Evolutionary conservation across 2,888 invertebrate genomes (phyloP).

Genomic region (Acanthosoma haemorrhoidale): DNA sequence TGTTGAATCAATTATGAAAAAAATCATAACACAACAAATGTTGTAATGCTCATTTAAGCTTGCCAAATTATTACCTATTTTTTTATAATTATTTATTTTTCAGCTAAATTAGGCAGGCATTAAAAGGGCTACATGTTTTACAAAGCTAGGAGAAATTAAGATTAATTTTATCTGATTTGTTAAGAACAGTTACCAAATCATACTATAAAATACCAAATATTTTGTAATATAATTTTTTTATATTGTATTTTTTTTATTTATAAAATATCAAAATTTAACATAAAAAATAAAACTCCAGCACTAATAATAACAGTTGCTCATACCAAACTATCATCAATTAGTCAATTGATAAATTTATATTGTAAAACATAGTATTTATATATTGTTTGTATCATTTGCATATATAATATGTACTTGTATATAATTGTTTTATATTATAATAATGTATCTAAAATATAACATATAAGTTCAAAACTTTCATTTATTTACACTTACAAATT

Average conservation of each 20-base stretch:
- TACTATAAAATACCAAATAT: constrained; percentile 23
- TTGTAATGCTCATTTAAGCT: constrained; percentile 37
- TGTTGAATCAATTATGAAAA: background rate
- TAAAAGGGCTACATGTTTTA: constrained; percentile 24
- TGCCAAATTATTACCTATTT: constrained; percentile 34
- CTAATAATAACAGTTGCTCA: background rate
- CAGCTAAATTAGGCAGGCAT: constrained; percentile 29
- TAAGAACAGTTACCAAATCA: constrained; percentile 24
- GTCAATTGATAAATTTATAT: constrained; percentile 16
- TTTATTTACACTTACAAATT: background rate
- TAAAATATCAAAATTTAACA: constrained; percentile 18
- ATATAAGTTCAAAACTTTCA: background rate
- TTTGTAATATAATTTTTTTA: constrained; percentile 28
- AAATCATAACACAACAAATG: constrained; percentile 1
- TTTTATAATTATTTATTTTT: constrained; percentile 30
- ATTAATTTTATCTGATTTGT: background rate
- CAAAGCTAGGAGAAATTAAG: background rate
- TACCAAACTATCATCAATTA: constrained; percentile 20
- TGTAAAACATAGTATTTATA: constrained; percentile 23
- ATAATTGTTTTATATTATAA: constrained; percentile 32
- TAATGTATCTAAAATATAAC: constrained; percentile 32
- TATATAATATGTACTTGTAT: constrained; percentile 31
- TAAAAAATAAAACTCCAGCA: constrained; percentile 13
- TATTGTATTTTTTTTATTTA: constrained; percentile 19
- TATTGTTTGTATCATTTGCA: constrained; percentile 26